These are phyloP conservation scores for Planiliza haematocheilus DNA, from an alignment of 2,113 vertebrate genomes.

Conservation along the genomic window DNA sequence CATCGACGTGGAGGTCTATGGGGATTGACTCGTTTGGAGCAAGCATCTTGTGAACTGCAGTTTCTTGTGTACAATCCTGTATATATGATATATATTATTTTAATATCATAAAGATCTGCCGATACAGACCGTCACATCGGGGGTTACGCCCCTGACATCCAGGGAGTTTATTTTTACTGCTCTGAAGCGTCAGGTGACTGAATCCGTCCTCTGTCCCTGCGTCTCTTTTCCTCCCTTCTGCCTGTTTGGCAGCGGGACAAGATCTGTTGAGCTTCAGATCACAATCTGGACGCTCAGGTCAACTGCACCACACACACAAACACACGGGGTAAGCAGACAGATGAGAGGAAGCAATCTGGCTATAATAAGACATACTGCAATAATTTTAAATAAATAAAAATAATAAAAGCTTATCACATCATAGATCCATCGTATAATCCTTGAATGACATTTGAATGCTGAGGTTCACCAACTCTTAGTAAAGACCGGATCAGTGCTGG, in stretches of 20 bases:
- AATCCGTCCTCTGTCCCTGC: conserved; percentile 11
- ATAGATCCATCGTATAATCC: no score
- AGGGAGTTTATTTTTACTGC: background rate
- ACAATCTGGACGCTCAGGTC: conserved; percentile 42
- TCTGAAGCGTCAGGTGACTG: background rate
- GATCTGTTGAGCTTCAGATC: conserved; percentile 30
- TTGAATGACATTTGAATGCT: conserved; percentile 1
- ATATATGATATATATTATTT: no score
- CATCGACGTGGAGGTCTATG: no score
- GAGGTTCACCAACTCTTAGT: conserved; percentile 8
- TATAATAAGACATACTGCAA: background rate
- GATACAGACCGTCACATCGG: background rate
- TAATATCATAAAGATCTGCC: no score
- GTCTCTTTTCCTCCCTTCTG: background rate
- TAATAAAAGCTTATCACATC: no score
- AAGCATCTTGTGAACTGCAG: no score
- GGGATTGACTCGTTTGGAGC: no score
- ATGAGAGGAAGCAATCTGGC: background rate
- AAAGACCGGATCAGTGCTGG: background rate
- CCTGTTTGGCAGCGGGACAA: conserved; percentile 42
- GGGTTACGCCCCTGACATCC: background rate
- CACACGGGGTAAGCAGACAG: background rate
- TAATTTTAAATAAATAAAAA: no score
- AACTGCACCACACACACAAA: conserved; percentile 24
- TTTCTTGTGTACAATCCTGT: no score